Percentiles rank a stretch among this genome's conserved stretches.
Evolutionary conservation across 2,797 vertebrate genomes (phyloP).

Genomic region (Manis javanica): DNA sequence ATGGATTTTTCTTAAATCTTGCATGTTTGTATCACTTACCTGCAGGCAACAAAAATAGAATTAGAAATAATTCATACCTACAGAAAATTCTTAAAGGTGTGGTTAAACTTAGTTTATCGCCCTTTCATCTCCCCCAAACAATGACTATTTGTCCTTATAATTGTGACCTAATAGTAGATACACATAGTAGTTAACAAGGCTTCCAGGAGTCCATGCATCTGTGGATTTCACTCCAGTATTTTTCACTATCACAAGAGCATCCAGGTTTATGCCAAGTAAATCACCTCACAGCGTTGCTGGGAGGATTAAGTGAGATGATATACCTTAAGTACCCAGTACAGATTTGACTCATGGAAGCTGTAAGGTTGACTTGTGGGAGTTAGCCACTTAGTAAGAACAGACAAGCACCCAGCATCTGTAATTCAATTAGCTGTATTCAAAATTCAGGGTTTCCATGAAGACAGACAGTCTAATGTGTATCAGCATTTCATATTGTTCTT

Average conservation of each 20-base stretch:
- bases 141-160: background rate
- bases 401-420: slow-evolving; percentile 9
- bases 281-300: background rate
- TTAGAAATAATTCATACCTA: background rate
- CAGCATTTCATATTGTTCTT: background rate
- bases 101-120: slow-evolving; percentile 8
- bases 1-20: background rate
- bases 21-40: slow-evolving; percentile 12
- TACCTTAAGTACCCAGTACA: background rate
- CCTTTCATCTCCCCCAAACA: background rate
- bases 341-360: slow-evolving; percentile 38
- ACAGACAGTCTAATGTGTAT: slow-evolving; percentile 2
- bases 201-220: background rate
- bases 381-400: slow-evolving; percentile 14
- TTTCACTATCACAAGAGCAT: slow-evolving; percentile 30
- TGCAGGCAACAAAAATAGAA: slow-evolving; percentile 35
- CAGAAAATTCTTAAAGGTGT: slow-evolving; percentile 13
- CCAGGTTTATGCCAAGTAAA: background rate
- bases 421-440: slow-evolving; percentile 42
- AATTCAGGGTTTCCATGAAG: slow-evolving; percentile 31
- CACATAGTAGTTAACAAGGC: background rate
- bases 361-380: background rate
- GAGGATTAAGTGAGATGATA: background rate
- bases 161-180: background rate
- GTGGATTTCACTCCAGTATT: background rate